Base-by-base conservation (phyloP, 2,113 vertebrate genomes). In the Tauraco erythrolophus region DNA sequence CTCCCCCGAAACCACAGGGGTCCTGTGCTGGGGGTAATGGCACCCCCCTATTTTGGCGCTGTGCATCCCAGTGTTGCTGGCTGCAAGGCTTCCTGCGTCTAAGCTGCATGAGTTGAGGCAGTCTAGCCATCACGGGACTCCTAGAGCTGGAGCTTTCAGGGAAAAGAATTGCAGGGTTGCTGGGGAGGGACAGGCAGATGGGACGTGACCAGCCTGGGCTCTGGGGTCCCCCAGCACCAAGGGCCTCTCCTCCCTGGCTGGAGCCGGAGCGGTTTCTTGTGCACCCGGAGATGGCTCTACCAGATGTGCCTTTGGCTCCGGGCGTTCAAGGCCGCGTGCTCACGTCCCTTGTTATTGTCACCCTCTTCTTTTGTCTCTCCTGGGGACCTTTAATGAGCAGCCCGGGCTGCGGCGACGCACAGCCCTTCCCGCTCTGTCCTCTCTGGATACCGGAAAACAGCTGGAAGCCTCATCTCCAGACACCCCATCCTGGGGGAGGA, bases 231-330 rank as follows among this genome's bases (percentile, higher is more conserved):
- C 33, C 3, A 2, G 61, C 1, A 5, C 62, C 2, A 5, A 35
- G 43, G 17, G 7, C 60, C 51, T 88, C 80, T 50, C 7, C n/a
- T 94, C 66, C 45, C 14, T 43, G 69, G 33, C 58, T 15, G 15
- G 33, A 82, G 65, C 58, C 3, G 2, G 43, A 25, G n/a, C 8
- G 8, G 68, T 94, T 96, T 89, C 51, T 91, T 56, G 72, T 31
- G 50, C 3, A 6, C 76, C 51, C 12, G 37, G 90, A 88, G 90
- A 96, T 96, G 39, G 28, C 66, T 84, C 45, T 82, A 91, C 57
- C 94, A 97, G 95, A 97, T 97, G 96, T 92, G 66, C n/a, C 88
- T 89, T 96, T 94, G 93, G 84, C 91, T 92, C 7, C 0, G 10
- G 37, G 37, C 22, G 6, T 58, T 58, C 79, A 89, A 94, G 86